Base-by-base conservation (phyloP, 2,113 vertebrate species). In the Psilopogon haemacephalus region DNA sequence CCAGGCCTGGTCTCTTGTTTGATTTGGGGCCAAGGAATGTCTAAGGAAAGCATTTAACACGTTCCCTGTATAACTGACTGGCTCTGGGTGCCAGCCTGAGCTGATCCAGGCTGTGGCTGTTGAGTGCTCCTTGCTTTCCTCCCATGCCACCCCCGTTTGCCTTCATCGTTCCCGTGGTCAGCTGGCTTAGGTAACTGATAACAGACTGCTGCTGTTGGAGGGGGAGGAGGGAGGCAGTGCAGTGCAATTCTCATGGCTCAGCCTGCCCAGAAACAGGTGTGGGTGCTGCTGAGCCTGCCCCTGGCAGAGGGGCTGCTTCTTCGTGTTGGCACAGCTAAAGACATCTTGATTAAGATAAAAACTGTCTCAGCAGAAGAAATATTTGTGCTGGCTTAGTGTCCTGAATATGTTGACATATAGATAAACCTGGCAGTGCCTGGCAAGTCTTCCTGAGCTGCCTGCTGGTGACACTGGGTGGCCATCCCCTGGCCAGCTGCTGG, bases 341-440 rank as follows among this genome's bases (percentile, higher is more conserved):
- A 12, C 65, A 28, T 82, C n/a, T 37, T 42, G 15, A 30, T 58
- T 10, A 17, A 35, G 35, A 23, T 68, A 2, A 27, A 55, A 68
- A 13, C 77, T 40, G 9, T 23, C 40, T 68, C 28, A 9, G 71
- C 60, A 78, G 60, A 68, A 37, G 17, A 33, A 40, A 28, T 1
- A 1, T 14, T 40, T 38, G 64, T 44, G 59, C 64, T 88, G 58
- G 5, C 16, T 79, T 21, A 65, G 58, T 54, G 52, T 44, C 59
- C 24, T 1, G 4, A 32, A 7, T 3, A 19, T 30, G 62, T 44
- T 68, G 44, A 9, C 42, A 28, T 18, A 40, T 8, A 73, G 38
- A 19, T 50, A 27, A 23, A 63, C 6, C 37, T 46, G 72, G 72
- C 63, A 1, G 4, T 2, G 2, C 0, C 0, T 15, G 33, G 12